Evolutionary conservation across 2,888 invertebrate genomes (phyloP).

Genomic region (Epinotia brunnichana): DNA sequence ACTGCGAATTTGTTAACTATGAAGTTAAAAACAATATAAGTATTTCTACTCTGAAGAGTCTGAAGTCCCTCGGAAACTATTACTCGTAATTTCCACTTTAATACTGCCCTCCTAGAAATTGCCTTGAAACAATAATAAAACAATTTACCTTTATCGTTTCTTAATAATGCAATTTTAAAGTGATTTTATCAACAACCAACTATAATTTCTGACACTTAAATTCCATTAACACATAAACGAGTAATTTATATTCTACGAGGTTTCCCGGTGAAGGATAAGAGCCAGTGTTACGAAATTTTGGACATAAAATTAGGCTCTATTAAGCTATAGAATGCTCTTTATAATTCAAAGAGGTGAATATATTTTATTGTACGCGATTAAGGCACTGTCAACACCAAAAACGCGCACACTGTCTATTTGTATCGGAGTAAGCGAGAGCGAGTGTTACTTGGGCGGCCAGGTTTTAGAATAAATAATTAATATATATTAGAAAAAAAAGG

Average conservation of each 20-base stretch:
- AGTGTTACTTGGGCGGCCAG: no score
- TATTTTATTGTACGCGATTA: no score
- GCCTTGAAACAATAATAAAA: neutral
- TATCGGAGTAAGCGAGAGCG: no score
- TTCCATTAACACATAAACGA: neutral
- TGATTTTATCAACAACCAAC: no score
- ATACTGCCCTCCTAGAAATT: neutral
- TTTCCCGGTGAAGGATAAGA: neutral
- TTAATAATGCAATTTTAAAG: neutral
- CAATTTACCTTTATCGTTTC: neutral
- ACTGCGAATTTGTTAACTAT: no score
- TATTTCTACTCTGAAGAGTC: neutral
- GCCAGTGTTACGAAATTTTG: neutral
- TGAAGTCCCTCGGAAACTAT: neutral
- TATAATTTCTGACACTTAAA: neutral
- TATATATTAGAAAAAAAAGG: no score
- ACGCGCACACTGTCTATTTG: no score
- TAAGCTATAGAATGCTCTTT: neutral
- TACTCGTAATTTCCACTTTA: neutral
- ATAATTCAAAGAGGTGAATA: no score
- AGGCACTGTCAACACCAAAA: no score
- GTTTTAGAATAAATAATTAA: no score
- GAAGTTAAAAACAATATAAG: neutral
- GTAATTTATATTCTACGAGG: neutral
- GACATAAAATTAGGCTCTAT: neutral